These are phyloP conservation scores for Fabriciana adippe DNA, from an alignment of 2,888 invertebrate genomes.

Conservation along the genomic window DNA sequence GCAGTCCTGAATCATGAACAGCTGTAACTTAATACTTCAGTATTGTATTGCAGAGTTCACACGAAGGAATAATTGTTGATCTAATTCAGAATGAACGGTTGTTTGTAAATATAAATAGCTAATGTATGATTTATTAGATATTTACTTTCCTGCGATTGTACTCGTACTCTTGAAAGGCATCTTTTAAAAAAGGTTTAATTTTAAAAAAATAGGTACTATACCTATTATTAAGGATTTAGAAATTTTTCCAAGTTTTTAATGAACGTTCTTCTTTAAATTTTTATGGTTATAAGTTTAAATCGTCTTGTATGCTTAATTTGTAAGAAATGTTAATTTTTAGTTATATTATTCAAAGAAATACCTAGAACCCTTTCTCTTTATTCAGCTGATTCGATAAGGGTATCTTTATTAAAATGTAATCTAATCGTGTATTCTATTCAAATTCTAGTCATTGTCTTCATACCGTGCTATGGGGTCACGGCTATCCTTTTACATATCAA, in stretches of 20 bases:
- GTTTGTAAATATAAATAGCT: not conserved
- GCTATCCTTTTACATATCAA: slow-evolving; percentile 37
- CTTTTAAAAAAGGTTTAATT: no score
- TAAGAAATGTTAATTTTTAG: not conserved
- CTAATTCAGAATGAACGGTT: not conserved
- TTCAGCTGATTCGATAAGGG: slow-evolving; percentile 25
- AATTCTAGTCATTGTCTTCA: slow-evolving; percentile 35
- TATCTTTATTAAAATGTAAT: slow-evolving; percentile 35
- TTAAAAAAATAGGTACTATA: no score
- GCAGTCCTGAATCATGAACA: not conserved
- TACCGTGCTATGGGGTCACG: slow-evolving; percentile 37
- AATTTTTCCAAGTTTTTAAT: no score
- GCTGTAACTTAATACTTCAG: slow-evolving; percentile 9
- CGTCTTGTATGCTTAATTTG: not conserved
- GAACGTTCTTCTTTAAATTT: no score
- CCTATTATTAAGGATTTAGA: no score
- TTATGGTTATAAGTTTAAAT: not conserved
- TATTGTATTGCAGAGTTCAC: slow-evolving; percentile 18
- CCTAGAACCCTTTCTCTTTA: slow-evolving; percentile 29
- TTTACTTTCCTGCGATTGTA: no score
- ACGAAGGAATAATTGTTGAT: slow-evolving; percentile 15
- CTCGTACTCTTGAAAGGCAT: no score
- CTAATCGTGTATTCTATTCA: slow-evolving; percentile 37
- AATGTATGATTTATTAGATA: not conserved
- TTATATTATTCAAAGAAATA: not conserved